These are phyloP conservation scores for Paratilapia polleni DNA, from an alignment of 2,113 vertebrate species.

Conservation along the genomic window DNA sequence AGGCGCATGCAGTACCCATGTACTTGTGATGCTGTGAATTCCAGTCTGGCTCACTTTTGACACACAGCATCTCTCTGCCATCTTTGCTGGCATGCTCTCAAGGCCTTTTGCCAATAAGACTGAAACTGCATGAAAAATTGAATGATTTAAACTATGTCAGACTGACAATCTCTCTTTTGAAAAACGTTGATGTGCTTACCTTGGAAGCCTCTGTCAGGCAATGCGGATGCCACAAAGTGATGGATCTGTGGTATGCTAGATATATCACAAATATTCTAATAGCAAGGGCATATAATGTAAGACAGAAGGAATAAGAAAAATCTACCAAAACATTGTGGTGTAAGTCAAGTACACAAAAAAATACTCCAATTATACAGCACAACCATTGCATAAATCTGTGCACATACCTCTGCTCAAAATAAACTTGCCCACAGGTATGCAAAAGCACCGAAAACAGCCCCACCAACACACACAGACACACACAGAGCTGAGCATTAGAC, in stretches of 20 bases:
- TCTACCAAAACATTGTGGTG: constrained; percentile 3
- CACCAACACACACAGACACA: constrained; percentile 1
- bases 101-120: constrained; percentile 1
- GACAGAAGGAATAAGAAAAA: constrained; percentile 10
- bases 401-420: neutral
- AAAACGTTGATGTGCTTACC: constrained; percentile 15
- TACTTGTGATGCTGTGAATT: constrained; percentile 53
- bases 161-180: constrained; percentile 16
- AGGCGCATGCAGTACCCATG: constrained; percentile 32
- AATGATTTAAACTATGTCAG: constrained; percentile 9
- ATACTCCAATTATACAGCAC: neutral
- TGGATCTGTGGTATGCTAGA: constrained; percentile 48
- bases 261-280: constrained; percentile 39
- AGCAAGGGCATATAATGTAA: constrained; percentile 16
- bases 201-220: constrained; percentile 27
- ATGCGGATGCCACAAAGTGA: constrained; percentile 42
- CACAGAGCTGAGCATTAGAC: constrained; percentile 35
- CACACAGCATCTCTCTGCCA: constrained; percentile 35
- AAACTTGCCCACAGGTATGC: constrained; percentile 20
- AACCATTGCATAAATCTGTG: neutral
- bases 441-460: neutral
- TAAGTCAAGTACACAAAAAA: neutral
- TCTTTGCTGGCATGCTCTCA: constrained; percentile 24
- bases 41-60: constrained; percentile 42
- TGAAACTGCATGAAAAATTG: neutral